A percentile compares a stretch with the other conserved stretches of the same genome.
phyloP scores from a whole-genome alignment of 35 echinoderm and acorn worm species.

The Heliocidaris tuberculata region DNA sequence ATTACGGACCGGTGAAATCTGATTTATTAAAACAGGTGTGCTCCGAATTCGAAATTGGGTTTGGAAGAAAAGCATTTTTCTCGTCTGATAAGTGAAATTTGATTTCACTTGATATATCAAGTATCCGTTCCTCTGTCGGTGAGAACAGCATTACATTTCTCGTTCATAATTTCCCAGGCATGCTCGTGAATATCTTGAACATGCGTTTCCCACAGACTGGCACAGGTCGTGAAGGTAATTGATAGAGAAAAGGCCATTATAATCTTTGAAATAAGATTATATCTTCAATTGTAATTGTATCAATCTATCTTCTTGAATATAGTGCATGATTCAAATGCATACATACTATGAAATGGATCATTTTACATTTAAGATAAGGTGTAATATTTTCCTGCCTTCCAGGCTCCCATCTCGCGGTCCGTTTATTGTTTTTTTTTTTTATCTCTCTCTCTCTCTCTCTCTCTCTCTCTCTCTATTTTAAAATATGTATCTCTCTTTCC shows the following conservation, averaged over 20 bases:
- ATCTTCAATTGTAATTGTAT: no score
- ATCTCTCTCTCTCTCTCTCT: neutral
- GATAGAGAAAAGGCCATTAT: no score
- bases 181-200: neutral
- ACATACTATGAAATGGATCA: no score
- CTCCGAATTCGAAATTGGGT: neutral
- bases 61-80: neutral
- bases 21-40: constrained; percentile 32
- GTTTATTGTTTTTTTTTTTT: neutral
- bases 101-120: neutral
- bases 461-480: neutral
- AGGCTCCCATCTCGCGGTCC: neutral
- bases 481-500: neutral
- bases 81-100: neutral
- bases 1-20: constrained; percentile 17
- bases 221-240: no score
- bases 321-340: no score
- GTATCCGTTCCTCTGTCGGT: neutral
- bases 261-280: no score
- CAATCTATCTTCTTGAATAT: no score
- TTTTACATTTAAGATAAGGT: no score
- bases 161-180: neutral
- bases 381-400: neutral
- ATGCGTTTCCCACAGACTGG: no score
- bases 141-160: neutral